Conservation (phyloP, 2,113 vertebrate genomes). For the Ploceus nigricollis region DNA sequence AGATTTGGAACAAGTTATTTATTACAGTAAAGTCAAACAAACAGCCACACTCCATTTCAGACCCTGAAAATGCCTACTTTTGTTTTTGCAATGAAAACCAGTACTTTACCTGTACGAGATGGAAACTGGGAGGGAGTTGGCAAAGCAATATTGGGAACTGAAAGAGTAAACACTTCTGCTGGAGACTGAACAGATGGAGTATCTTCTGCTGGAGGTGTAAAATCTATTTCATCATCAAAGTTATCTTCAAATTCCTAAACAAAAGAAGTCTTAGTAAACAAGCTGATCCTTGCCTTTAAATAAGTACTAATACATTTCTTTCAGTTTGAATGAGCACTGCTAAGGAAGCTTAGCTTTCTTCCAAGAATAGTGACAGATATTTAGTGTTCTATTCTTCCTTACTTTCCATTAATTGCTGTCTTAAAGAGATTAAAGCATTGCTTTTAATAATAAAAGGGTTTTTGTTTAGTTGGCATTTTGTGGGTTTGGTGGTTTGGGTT, state of each 20-base stretch:
- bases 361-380: not conserved
- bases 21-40: not conserved
- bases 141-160: conserved; percentile 85
- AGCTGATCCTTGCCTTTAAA: not conserved
- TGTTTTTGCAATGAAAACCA: not conserved
- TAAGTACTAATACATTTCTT: not conserved
- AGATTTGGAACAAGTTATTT: not conserved
- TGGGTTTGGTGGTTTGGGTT: not conserved
- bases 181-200: conserved; percentile 93
- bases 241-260: conserved; percentile 97
- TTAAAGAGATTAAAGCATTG: not conserved
- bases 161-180: conserved; percentile 94
- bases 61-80: not conserved
- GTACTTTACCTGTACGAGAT: conserved; percentile 78
- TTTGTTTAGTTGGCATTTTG: not conserved
- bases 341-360: not conserved
- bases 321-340: not conserved
- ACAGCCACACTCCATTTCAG: not conserved
- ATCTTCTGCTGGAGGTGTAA: conserved; percentile 96
- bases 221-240: conserved; percentile 97
- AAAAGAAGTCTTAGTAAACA: not conserved
- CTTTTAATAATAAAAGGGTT: not conserved
- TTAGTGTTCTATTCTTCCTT: not conserved
- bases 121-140: conserved; percentile 89
- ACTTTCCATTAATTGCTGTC: not conserved